Conservation (phyloP, 2,888 invertebrate genomes). For the Bibio marci region DNA sequence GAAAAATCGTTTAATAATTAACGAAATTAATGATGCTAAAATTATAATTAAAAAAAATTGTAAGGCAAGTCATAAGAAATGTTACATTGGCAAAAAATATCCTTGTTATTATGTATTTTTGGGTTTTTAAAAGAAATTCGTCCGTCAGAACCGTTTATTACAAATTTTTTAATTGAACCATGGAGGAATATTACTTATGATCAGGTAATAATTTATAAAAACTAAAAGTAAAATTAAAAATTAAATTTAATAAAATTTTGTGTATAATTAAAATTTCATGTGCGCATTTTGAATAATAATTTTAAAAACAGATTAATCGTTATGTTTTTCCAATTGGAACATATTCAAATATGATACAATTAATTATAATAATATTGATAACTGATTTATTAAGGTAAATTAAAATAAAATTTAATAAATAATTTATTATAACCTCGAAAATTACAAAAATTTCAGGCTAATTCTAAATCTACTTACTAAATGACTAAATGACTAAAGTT, state of each 20-base stretch:
- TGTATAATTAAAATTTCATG: neutral
- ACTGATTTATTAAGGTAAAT: conserved; percentile 50
- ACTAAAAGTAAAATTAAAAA: too few relatives aligned
- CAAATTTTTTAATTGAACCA: conserved; percentile 56
- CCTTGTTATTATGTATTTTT: conserved; percentile 55
- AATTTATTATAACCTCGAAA: too few relatives aligned
- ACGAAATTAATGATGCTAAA: too few relatives aligned
- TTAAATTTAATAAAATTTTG: too few relatives aligned
- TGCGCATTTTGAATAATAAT: conserved; percentile 1
- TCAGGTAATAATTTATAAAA: conserved; percentile 19
- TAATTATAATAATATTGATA: conserved; percentile 62
- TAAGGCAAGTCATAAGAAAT: too few relatives aligned
- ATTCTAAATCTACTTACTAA: too few relatives aligned
- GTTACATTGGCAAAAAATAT: conserved; percentile 47
- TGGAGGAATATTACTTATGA: conserved; percentile 58
- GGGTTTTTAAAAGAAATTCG: conserved; percentile 69
- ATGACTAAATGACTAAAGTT: too few relatives aligned
- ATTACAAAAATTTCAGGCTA: too few relatives aligned
- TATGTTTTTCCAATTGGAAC: conserved; percentile 76
- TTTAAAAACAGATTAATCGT: conserved; percentile 56
- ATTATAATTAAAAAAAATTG: too few relatives aligned
- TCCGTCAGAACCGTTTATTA: conserved; percentile 75
- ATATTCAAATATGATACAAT: conserved; percentile 62
- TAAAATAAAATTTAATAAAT: too few relatives aligned
- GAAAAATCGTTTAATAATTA: too few relatives aligned